phyloP scores from a whole-genome alignment of 2,113 vertebrate genomes.

The Zootoca vivipara region DNA sequence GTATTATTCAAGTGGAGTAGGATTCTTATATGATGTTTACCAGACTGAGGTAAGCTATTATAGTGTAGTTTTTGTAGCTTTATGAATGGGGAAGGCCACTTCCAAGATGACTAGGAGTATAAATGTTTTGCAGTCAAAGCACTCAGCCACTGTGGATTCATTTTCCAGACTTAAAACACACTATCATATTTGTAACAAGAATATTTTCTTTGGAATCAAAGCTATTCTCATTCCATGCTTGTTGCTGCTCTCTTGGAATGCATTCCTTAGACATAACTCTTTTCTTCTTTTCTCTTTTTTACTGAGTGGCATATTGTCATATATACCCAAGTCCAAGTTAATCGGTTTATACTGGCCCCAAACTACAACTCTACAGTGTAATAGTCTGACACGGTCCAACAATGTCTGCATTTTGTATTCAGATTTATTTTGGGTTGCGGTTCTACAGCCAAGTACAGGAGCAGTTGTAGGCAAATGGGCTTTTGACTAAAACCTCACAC shows the following conservation, averaged over 20 bases:
- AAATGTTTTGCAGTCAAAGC: not conserved
- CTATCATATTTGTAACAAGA: slow-evolving; percentile 1
- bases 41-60: slow-evolving; percentile 84
- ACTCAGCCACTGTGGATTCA: not conserved
- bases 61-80: not conserved
- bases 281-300: slow-evolving; percentile 14
- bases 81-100: not conserved
- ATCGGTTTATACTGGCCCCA: slow-evolving; percentile 18
- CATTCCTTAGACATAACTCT: slow-evolving; percentile 19
- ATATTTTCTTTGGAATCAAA: slow-evolving; percentile 31
- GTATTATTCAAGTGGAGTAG: slow-evolving; percentile 83
- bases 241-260: slow-evolving; percentile 33
- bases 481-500: not conserved
- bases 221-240: slow-evolving; percentile 32
- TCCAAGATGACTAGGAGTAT: not conserved
- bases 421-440: slow-evolving; percentile 16
- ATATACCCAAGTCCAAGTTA: slow-evolving; percentile 37
- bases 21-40: slow-evolving; percentile 84
- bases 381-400: slow-evolving; percentile 25
- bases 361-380: slow-evolving; percentile 30
- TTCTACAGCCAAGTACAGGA: slow-evolving; percentile 3
- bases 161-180: not conserved
- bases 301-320: slow-evolving; percentile 12
- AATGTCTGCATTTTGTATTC: slow-evolving; percentile 26
- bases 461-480: not conserved